Base-by-base conservation (phyloP, 2,888 invertebrate species). In the Lasioglossum marginatum region DNA sequence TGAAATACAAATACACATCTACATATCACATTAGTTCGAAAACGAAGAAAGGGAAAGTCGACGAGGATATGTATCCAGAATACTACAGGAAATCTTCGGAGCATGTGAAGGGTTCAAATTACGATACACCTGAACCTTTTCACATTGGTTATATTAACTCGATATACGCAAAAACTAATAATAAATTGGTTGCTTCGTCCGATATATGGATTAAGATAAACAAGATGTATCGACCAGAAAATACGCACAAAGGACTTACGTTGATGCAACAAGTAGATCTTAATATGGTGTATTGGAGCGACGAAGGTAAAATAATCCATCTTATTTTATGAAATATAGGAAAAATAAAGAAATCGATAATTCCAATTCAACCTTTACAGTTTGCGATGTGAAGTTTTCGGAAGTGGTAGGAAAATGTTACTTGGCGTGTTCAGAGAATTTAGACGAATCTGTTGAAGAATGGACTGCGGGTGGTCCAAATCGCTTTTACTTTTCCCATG, bases 41-140 rank as follows among this genome's bases (percentile, higher is more conserved):
- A 76, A 45, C 81, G 37, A 91, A 92, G 85, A 92, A 93, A 79
- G 96, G 96, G 75, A 95, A 96, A 88, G 96, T 97, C 2, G 97
- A 98, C 94, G 97, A 97, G 93, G 96, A 96, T 27, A 93, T 97
- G 57, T 98, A 97, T 93, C 97, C 98, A 0, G 98, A 98, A 94
- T 97, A 97, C 92, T 98, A 98, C 93, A 96, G 98, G 77, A 98
- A 98, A 95, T 97, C 96, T 72, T 96, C 96, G 23, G 97, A 97
- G 85, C 96, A 96, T 88, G 95, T 97, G 34, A 97, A 97, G 91
- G 97, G 97, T 0, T 97, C 97, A 0, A 97, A 97, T 91, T 94
- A 96, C 14, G 97, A 97, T 87, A 97, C 97, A 0, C 97, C 97
- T 0, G 97, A 97, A 87, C 98, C 98, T 0, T 98, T 97, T 94